Evolutionary conservation across 2,797 vertebrate genomes (phyloP).

Genomic region (Hemibagrus guttatus): DNA sequence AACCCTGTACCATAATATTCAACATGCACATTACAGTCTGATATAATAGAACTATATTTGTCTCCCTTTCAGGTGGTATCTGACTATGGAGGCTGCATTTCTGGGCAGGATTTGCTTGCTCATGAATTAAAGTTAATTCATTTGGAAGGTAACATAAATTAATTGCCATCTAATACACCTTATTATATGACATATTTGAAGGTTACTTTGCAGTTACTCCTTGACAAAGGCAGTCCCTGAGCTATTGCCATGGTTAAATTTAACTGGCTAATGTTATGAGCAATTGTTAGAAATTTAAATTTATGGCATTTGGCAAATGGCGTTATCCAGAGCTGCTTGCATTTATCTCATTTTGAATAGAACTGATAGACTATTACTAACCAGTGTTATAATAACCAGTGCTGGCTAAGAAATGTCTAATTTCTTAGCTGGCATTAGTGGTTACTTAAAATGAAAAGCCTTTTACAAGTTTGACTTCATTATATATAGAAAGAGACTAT

Average conservation of each 20-base stretch:
- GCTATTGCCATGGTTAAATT: background rate
- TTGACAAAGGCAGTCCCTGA: background rate
- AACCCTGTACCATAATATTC: background rate
- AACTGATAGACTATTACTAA: background rate
- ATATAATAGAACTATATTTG: background rate
- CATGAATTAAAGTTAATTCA: background rate
- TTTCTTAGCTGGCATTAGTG: background rate
- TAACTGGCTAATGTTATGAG: background rate
- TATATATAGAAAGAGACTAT: background rate
- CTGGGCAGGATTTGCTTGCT: background rate
- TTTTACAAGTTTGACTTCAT: constrained; percentile 17
- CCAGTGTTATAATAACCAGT: background rate
- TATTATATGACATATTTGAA: background rate
- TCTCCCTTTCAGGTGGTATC: background rate
- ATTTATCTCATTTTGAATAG: background rate
- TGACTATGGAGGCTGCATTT: background rate
- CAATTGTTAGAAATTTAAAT: background rate
- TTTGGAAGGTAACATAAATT: background rate
- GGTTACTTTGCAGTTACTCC: background rate
- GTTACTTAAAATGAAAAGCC: background rate
- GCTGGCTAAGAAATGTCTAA: background rate
- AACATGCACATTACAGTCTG: background rate
- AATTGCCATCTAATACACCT: background rate
- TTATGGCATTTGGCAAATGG: background rate
- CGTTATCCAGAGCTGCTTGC: background rate